Base-by-base conservation (phyloP, 2,113 vertebrate genomes). In the Saguinus midas region DNA sequence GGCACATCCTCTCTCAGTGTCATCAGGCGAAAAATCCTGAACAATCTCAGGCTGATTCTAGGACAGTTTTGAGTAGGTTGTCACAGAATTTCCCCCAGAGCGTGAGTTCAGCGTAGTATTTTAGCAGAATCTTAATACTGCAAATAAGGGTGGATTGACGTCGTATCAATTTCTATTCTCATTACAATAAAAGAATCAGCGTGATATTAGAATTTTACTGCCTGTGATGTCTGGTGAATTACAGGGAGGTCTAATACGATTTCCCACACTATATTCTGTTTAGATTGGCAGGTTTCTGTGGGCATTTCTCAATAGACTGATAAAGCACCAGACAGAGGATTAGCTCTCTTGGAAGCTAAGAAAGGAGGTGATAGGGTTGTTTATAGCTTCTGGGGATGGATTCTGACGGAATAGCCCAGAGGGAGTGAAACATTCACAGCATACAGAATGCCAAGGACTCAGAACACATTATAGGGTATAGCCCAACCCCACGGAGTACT, bases 251-350 rank as follows among this genome's bases (percentile, higher is more conserved):
- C 86, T 97, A 94, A 97, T 97, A 82, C 1, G 68, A 94, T 93
- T 98, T 98, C 96, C 87, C 10, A 25, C 96, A 91, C 88, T 98
- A 85, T 97, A 97, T 98, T 98, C 98, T 98, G 98, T 98, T 98
- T 98, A 98, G 98, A 98, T 97, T 98, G 98, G 97, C 98, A 98
- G 98, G 96, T 97, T 98, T 98, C 98, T 97, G 98, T 98, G 93
- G 94, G 93, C 92, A 75, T 98, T 98, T 98, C 98, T 98, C 98
- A 97, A 91, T 93, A 97, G 98, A 98, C 97, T 98, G 97, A 98
- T 98, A 98, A 98, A 98, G 96, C 95, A 92, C 98, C 96, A 98
- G 97, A 97, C 97, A 97, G 95, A 94, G 98, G 97, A 98, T 98
- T 98, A 98, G 97, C 97, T 98, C 97, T 98, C 97, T 96, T 98